Base-by-base conservation (phyloP, 2,888 invertebrate species). In the Synanthedon vespiformis region DNA sequence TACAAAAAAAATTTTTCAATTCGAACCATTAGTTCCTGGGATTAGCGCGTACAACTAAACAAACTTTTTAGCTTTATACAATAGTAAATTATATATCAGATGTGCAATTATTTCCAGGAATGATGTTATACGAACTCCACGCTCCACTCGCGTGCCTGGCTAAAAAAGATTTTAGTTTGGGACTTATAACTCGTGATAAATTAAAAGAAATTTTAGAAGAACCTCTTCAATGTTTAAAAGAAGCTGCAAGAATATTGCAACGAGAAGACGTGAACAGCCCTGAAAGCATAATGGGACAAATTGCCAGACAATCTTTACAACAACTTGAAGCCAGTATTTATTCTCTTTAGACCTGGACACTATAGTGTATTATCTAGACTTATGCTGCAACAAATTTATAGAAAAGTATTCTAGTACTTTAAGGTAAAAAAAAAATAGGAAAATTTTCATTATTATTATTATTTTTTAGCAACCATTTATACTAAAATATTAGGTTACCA, bases 61-160 rank as follows among this genome's bases (percentile, higher is more conserved):
- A n/a, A n/a, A n/a, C n/a, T n/a, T n/a, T n/a, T n/a, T n/a, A n/a
- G n/a, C n/a, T n/a, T n/a, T n/a, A n/a, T n/a, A n/a, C n/a, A n/a
- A n/a, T n/a, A n/a, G n/a, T n/a, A n/a, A n/a, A n/a, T n/a, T n/a
- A n/a, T n/a, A n/a, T n/a, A n/a, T n/a, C n/a, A n/a, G n/a, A n/a
- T n/a, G n/a, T n/a, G n/a, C 6, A 4, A 44, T 12, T 5, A 44
- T 44, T 3, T 44, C 6, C 22, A 90, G 94, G 93, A 11, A 90
- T 94, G 84, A 90, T 92, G 63, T 72, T 95, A 22, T 95, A 95
- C 68, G 95, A 96, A 72, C 77, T 95, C 12, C 95, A 95, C 67
- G 93, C 93, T 0, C 94, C 95, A 0, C 67, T 94, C 8, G 90
- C 94, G 72, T 88, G 92, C 60, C 65, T 94, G 57, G 92, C 94